These are phyloP conservation scores for Pluvianellus socialis DNA, from an alignment of 2,113 vertebrate species.

Conservation along the genomic window DNA sequence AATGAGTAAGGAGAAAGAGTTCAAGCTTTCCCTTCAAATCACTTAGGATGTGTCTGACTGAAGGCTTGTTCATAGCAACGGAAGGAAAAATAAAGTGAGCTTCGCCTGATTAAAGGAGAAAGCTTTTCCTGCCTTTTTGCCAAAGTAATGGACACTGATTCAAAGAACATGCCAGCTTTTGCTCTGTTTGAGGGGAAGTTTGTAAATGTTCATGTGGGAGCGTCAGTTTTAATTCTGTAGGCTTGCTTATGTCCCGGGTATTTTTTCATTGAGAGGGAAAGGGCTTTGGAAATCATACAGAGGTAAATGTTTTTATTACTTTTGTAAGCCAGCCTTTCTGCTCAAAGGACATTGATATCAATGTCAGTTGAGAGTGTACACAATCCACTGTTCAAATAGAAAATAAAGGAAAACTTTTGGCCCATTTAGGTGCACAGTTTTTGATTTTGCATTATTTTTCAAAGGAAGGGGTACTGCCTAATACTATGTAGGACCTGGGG, in stretches of 20 bases:
- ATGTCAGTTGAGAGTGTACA: neutral
- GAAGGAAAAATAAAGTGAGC: neutral
- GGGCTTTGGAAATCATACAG: neutral
- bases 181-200: neutral
- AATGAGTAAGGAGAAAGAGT: neutral
- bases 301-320: neutral
- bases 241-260: neutral
- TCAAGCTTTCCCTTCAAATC: neutral
- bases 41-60: neutral
- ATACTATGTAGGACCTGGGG: neutral
- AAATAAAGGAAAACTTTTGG: neutral
- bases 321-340: neutral
- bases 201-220: neutral
- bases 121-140: neutral
- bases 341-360: neutral
- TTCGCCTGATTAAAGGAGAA: neutral
- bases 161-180: neutral
- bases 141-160: neutral
- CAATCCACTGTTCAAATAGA: neutral
- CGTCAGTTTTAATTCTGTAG: neutral
- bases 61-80: neutral
- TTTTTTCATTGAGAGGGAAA: neutral
- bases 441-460: neutral
- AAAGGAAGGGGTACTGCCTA: neutral
- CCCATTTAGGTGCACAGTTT: neutral